Percentiles rank a stretch among this genome's conserved stretches.
Evolutionary conservation across 2,797 vertebrate species (phyloP).

Genomic region (Poeciliopsis infans): DNA sequence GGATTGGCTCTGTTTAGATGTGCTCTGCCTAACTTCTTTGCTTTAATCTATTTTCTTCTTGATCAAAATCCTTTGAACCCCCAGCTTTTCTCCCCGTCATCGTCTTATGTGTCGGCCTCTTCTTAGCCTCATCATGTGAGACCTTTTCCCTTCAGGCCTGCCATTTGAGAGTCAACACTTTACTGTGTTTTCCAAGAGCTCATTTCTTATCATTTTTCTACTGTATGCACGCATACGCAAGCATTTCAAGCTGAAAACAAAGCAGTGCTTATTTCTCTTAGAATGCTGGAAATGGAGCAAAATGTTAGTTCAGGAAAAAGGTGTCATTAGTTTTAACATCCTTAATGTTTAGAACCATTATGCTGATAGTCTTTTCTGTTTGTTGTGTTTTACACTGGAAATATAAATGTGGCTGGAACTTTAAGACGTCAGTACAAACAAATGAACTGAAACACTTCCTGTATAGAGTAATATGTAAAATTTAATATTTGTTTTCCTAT

Average conservation of each 20-base stretch:
- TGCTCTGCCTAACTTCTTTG: neutral
- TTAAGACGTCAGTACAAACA: neutral
- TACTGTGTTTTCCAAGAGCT: conserved; percentile 13
- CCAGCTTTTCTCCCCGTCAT: neutral
- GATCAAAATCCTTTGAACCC: conserved; percentile 16
- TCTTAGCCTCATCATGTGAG: conserved; percentile 52
- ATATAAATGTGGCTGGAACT: neutral
- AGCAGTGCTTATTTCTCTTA: neutral
- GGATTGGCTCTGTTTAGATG: neutral
- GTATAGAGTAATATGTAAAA: neutral
- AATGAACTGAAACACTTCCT: neutral
- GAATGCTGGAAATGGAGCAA: neutral
- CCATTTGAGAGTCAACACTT: conserved; percentile 49
- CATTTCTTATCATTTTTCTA: conserved; percentile 27
- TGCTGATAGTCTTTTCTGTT: neutral
- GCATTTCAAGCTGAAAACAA: neutral
- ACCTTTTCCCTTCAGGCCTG: conserved; percentile 32
- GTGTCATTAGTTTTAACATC: neutral
- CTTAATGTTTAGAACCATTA: neutral
- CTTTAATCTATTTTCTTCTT: neutral
- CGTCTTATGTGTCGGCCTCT: conserved; percentile 2
- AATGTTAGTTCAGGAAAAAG: conserved; percentile 3
- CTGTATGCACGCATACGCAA: conserved; percentile 15
- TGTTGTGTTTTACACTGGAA: neutral
- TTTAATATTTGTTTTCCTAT: neutral